Conservation (phyloP, 2,888 invertebrate species). For the Papilio demoleus region DNA sequence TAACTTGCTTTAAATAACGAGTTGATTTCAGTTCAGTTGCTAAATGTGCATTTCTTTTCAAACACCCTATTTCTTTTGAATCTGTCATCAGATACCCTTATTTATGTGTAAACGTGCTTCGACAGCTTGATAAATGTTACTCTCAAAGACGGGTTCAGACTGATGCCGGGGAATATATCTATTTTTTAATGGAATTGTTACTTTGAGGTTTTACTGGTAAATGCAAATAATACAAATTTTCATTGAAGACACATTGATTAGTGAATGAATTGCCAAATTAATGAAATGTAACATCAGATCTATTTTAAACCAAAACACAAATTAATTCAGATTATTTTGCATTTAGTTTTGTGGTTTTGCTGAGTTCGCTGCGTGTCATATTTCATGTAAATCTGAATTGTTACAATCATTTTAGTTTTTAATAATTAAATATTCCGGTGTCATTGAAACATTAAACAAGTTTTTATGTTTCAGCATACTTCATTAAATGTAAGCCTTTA, state of each 20-base stretch:
- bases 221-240: not conserved
- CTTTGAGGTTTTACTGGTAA: not conserved
- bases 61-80: conserved; percentile 28
- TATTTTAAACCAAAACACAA: not conserved
- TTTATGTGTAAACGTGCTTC: conserved; percentile 34
- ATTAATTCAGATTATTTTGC: not conserved
- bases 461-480: not conserved
- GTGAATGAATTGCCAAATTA: not conserved
- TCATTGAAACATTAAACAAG: not conserved
- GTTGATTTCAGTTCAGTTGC: not conserved
- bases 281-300: not conserved
- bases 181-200: conserved; percentile 14
- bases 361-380: not conserved
- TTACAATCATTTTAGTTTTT: not conserved
- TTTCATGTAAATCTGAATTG: not conserved
- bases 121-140: conserved; percentile 40
- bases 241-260: not conserved
- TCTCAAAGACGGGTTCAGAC: conserved; percentile 25
- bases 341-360: conserved; percentile 16
- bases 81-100: conserved; percentile 37
- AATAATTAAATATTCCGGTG: not conserved
- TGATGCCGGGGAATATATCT: conserved; percentile 19
- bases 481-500: not conserved
- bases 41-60: conserved; percentile 30
- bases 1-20: conserved; percentile 16